Evolutionary conservation across 2,113 vertebrate species (phyloP).

Genomic region (Forbesichthys papilliferus): DNA sequence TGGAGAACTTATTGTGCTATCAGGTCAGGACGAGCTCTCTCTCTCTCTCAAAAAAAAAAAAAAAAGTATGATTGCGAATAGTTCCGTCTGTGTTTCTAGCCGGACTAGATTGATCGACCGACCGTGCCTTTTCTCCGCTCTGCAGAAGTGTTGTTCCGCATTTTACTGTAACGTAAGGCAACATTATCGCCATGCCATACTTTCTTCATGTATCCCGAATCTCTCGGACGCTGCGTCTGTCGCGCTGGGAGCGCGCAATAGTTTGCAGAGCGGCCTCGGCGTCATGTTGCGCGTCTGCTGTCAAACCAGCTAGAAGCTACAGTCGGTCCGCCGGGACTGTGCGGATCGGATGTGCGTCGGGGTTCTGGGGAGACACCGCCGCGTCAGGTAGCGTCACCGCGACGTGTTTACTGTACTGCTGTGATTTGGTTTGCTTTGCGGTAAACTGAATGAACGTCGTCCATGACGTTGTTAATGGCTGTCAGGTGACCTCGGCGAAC

Average conservation of each 20-base stretch:
- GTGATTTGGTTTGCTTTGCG: too few relatives aligned
- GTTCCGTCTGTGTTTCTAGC: neutral
- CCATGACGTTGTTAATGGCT: neutral
- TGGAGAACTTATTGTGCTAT: too few relatives aligned
- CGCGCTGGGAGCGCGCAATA: neutral
- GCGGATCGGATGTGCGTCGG: slow-evolving; percentile 81
- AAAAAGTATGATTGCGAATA: neutral
- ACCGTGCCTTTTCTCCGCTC: neutral
- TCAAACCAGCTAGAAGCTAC: neutral
- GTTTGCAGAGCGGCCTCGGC: neutral
- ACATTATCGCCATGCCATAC: neutral
- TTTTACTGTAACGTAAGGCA: neutral
- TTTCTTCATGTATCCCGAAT: neutral
- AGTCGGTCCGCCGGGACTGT: slow-evolving; percentile 31
- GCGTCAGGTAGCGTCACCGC: slow-evolving; percentile 68
- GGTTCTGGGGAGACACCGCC: slow-evolving; percentile 83
- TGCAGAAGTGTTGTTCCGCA: neutral
- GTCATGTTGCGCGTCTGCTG: neutral
- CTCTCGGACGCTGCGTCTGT: neutral
- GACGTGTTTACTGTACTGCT: neutral
- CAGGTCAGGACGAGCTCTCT: too few relatives aligned
- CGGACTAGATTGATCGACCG: slow-evolving; percentile 1
- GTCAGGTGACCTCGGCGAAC: neutral
- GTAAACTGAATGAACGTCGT: neutral
- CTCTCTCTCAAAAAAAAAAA: too few relatives aligned